Evolutionary conservation across 2,888 invertebrate species (phyloP).

Genomic region (Pharmacophagus antenor): DNA sequence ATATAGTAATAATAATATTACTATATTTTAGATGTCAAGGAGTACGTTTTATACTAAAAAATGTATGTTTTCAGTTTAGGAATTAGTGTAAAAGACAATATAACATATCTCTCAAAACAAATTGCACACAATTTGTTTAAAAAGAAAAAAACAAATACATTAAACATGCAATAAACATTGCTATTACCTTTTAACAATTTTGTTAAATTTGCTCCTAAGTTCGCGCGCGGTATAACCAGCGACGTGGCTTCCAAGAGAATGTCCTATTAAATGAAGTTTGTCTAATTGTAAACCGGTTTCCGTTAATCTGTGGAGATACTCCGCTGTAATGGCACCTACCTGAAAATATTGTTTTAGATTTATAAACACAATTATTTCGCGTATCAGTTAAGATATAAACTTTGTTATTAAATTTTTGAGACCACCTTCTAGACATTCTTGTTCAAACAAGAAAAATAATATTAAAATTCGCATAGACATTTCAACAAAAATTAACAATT

Average conservation of each 20-base stretch:
- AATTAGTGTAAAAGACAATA: no score
- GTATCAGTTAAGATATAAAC: no score
- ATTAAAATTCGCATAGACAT: no score
- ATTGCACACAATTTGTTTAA: no score
- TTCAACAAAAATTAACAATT: no score
- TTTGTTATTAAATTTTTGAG: no score
- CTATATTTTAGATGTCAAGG: no score
- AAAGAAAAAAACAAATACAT: background rate
- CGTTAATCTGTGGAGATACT: conserved; percentile 58
- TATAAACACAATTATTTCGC: background rate
- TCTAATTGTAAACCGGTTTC: conserved; percentile 60
- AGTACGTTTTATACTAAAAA: no score
- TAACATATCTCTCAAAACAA: no score
- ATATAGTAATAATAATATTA: background rate
- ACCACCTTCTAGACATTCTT: no score
- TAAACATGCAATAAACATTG: background rate
- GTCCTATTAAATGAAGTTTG: conserved; percentile 70
- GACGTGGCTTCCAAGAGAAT: conserved; percentile 75
- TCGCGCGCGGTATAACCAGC: conserved; percentile 73
- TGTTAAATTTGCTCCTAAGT: conserved; percentile 64
- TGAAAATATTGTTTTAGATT: conserved; percentile 39
- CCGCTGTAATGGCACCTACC: conserved; percentile 69
- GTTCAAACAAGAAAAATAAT: no score
- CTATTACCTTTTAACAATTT: conserved; percentile 63
- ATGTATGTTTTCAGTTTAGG: no score